These are phyloP conservation scores for Julus scanicus DNA, from an alignment of 2,888 invertebrate genomes.

Conservation along the genomic window DNA sequence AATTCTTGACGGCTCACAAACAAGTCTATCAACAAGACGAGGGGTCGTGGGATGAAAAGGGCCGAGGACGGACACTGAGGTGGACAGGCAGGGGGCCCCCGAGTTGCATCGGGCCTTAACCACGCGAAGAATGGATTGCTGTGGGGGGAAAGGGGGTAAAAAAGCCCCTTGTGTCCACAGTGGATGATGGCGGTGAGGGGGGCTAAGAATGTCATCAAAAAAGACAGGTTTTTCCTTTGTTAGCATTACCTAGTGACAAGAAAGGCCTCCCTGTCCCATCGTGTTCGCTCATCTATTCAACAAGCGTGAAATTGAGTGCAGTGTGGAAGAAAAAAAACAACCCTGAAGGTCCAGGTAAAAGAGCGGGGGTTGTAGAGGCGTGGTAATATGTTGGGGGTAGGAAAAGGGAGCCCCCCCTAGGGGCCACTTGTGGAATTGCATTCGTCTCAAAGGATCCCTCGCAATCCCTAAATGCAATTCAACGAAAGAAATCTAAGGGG, in stretches of 20 bases:
- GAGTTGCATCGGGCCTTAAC: not conserved
- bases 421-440: not conserved
- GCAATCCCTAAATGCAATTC: too few relatives aligned
- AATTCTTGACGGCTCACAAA: conserved; percentile 47
- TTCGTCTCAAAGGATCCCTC: too few relatives aligned
- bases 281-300: conserved; percentile 44
- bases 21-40: conserved; percentile 41
- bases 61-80: not conserved
- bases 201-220: conserved; percentile 8
- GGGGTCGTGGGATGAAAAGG: not conserved
- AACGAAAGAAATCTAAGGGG: too few relatives aligned
- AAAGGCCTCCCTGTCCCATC: conserved; percentile 32
- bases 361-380: not conserved
- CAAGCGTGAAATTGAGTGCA: conserved; percentile 54
- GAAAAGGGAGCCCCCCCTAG: not conserved
- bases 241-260: conserved; percentile 46
- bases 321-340: conserved; percentile 4
- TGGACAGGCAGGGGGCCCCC: not conserved
- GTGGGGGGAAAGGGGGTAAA: not conserved
- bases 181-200: conserved; percentile 1
- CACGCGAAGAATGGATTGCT: not conserved
- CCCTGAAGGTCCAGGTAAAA: conserved; percentile 3
- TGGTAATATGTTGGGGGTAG: not conserved
- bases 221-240: conserved; percentile 15
- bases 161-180: not conserved